Conservation (phyloP, 2,888 invertebrate species). For the Nematopogon swammerdamellus region DNA sequence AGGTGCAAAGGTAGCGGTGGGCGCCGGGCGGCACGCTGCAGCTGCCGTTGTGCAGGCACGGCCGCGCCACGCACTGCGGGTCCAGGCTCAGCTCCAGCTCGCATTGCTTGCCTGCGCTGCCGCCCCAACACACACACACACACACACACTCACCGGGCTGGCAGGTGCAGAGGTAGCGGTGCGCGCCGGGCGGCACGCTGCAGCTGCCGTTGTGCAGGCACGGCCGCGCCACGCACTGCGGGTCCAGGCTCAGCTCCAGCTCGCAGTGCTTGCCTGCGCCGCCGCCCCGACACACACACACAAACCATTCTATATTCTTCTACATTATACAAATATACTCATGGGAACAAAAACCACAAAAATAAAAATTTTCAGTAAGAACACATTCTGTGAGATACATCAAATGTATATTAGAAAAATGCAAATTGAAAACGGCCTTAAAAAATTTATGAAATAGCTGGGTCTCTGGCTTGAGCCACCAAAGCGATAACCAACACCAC, state of each 20-base stretch:
- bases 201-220: slow-evolving; percentile 81
- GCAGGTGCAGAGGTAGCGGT: slow-evolving; percentile 57
- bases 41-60: slow-evolving; percentile 77
- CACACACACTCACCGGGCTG: slow-evolving; percentile 36
- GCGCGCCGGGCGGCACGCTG: slow-evolving; percentile 56
- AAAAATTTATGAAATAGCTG: no score
- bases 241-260: slow-evolving; percentile 65
- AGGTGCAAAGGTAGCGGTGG: slow-evolving; percentile 55
- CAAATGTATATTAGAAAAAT: no score
- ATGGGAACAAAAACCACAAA: no score
- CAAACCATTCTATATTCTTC: no score
- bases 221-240: slow-evolving; percentile 70
- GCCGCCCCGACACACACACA: no score
- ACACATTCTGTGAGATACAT: no score
- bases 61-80: slow-evolving; percentile 68
- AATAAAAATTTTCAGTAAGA: no score
- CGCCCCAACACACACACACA: no score
- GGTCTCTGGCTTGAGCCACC: no score
- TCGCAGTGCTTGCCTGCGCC: slow-evolving; percentile 68
- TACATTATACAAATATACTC: no score
- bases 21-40: slow-evolving; percentile 63
- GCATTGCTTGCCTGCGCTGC: slow-evolving; percentile 63
- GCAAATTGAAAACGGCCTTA: no score
- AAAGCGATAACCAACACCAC: no score
- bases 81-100: slow-evolving; percentile 69